Evolutionary conservation across 2,888 invertebrate species (phyloP).

Genomic region (Aleiodes alternator): DNA sequence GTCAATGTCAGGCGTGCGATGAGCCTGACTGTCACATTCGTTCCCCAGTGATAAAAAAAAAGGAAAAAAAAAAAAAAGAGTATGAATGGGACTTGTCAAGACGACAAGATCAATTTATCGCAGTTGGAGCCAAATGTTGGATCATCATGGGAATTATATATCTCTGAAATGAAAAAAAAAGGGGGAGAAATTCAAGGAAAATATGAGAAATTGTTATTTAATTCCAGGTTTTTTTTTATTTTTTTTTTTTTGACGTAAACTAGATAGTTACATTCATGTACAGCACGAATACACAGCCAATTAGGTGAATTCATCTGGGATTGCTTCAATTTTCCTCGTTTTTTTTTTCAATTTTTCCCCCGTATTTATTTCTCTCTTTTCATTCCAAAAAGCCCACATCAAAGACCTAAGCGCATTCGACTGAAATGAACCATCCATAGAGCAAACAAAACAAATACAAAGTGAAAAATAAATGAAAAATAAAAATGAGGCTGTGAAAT

Average conservation of each 20-base stretch:
- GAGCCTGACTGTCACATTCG: neutral
- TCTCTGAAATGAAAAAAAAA: neutral
- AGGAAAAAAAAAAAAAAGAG: conserved; percentile 24
- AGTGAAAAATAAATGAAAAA: too few species aligned
- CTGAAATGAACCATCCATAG: too few species aligned
- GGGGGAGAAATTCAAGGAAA: neutral
- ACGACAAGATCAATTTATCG: conserved; percentile 12
- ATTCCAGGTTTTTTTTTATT: neutral
- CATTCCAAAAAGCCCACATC: too few species aligned
- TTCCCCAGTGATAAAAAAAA: conserved; percentile 3
- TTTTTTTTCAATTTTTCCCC: too few species aligned
- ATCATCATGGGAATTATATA: neutral
- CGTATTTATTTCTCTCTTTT: too few species aligned
- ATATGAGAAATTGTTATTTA: neutral
- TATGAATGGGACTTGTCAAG: neutral
- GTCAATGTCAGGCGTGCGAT: conserved; percentile 11
- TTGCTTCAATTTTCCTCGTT: too few species aligned
- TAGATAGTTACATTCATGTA: conserved; percentile 4
- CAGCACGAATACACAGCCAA: neutral
- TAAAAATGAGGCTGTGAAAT: too few species aligned
- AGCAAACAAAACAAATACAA: too few species aligned
- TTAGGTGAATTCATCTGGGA: conserved; percentile 13
- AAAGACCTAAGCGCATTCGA: too few species aligned
- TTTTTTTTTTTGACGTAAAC: neutral
- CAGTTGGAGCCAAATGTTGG: neutral